phyloP scores from a whole-genome alignment of 1,140 invertebrate species.

The Brachionus plicatilis region DNA sequence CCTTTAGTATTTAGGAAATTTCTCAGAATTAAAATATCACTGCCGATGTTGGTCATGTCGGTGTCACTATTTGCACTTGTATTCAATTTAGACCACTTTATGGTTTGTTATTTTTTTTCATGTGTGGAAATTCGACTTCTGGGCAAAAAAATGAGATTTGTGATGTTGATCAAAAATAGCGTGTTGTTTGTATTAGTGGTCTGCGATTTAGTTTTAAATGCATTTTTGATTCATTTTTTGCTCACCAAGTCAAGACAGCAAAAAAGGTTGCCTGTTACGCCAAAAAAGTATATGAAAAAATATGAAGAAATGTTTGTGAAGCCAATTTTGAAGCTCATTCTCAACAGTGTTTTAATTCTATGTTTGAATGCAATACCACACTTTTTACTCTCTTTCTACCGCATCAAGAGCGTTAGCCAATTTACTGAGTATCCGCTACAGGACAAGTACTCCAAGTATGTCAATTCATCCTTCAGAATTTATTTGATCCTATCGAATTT shows the following conservation, averaged over 20 bases:
- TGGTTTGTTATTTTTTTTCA: neutral
- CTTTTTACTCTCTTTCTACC: neutral
- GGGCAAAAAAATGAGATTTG: neutral
- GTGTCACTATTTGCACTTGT: neutral
- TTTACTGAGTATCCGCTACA: neutral
- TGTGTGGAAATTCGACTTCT: neutral
- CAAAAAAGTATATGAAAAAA: neutral
- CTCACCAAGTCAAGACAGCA: neutral
- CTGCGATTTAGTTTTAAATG: neutral
- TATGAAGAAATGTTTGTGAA: neutral
- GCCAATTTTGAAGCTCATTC: neutral
- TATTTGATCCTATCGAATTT: constrained; percentile 7
- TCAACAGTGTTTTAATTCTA: neutral
- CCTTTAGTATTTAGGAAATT: neutral
- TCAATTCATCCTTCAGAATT: neutral
- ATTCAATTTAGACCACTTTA: neutral
- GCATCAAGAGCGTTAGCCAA: neutral
- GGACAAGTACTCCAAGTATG: neutral
- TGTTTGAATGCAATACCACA: neutral
- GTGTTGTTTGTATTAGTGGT: neutral
- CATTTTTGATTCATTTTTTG: neutral
- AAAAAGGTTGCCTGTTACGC: neutral
- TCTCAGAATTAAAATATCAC: neutral
- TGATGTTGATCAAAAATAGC: neutral
- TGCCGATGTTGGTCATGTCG: neutral